Conservation (phyloP, 2,888 invertebrate genomes). For the Augiades crinisus region DNA sequence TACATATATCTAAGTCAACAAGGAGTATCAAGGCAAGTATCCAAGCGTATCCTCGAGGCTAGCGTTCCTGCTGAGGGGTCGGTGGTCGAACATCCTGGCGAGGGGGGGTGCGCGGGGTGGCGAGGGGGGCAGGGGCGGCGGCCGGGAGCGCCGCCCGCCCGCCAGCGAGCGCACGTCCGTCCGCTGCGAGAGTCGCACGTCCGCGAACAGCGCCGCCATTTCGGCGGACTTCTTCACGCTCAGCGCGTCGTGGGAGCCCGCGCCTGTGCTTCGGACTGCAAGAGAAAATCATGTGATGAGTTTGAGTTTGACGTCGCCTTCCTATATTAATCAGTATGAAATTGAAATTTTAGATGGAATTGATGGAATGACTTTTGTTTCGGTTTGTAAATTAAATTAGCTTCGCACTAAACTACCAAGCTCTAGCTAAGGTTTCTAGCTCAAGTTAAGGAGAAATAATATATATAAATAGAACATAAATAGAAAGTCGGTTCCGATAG, state of each 20-base stretch:
- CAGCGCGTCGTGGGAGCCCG: slow-evolving; percentile 85
- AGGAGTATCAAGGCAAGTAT: slow-evolving; percentile 70
- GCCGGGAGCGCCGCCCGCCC: slow-evolving; percentile 48
- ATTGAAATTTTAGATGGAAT: too few species aligned
- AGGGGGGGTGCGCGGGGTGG: slow-evolving; percentile 45
- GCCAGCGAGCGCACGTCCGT: slow-evolving; percentile 81
- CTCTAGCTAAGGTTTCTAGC: too few species aligned
- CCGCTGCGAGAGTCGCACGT: slow-evolving; percentile 86
- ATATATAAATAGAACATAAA: too few species aligned
- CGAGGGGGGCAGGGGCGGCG: slow-evolving; percentile 45
- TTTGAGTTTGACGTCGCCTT: too few species aligned
- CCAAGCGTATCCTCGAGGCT: slow-evolving; percentile 84
- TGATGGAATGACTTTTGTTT: too few species aligned
- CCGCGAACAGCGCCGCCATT: slow-evolving; percentile 92
- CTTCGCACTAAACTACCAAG: too few species aligned
- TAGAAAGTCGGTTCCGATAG: too few species aligned
- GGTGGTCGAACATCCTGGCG: slow-evolving; percentile 60
- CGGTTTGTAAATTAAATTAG: too few species aligned
- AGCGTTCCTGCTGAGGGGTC: slow-evolving; percentile 67
- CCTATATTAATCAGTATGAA: too few species aligned
- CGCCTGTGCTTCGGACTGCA: slow-evolving; percentile 72
- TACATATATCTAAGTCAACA: not conserved
- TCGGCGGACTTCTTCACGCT: slow-evolving; percentile 94
- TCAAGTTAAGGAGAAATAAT: too few species aligned
- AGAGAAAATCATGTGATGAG: slow-evolving; percentile 20